A percentile compares a stretch with the other conserved stretches of the same genome.
Evolutionary conservation across 2,113 vertebrate genomes (phyloP).

Genomic region (Ranitomeya imitator): DNA sequence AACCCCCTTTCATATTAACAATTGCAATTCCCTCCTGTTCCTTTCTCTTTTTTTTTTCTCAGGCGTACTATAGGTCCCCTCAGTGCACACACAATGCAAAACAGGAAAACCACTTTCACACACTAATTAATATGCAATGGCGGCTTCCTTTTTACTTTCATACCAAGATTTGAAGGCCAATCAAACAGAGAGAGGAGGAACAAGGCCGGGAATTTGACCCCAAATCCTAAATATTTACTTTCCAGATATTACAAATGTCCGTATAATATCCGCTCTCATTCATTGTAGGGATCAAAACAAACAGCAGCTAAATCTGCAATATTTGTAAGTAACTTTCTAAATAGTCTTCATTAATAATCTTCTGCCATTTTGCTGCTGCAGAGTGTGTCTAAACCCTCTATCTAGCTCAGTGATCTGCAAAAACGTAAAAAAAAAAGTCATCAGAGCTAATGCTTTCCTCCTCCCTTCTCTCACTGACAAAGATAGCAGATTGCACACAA

Average conservation of each 20-base stretch:
- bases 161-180: conserved; percentile 68
- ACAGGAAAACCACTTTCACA: conserved; percentile 73
- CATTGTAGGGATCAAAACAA: too few species aligned
- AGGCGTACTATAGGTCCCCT: conserved; percentile 69
- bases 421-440: too few species aligned
- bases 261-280: neutral
- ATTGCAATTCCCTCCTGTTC: conserved; percentile 64
- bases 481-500: too few species aligned
- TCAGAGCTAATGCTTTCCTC: too few species aligned
- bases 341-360: too few species aligned
- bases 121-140: conserved; percentile 77
- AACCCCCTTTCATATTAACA: conserved; percentile 75
- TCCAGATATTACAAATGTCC: conserved; percentile 63
- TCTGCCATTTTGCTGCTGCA: too few species aligned
- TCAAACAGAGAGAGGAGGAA: conserved; percentile 61
- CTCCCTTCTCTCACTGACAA: too few species aligned
- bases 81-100: conserved; percentile 73
- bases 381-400: too few species aligned
- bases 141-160: conserved; percentile 65
- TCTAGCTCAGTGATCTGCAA: too few species aligned
- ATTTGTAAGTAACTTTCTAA: too few species aligned
- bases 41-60: conserved; percentile 57
- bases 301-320: too few species aligned
- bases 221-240: conserved; percentile 68
- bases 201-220: conserved; percentile 59